Evolutionary conservation across 2,113 vertebrate species (phyloP).

Genomic region (Phaethornis superciliosus): DNA sequence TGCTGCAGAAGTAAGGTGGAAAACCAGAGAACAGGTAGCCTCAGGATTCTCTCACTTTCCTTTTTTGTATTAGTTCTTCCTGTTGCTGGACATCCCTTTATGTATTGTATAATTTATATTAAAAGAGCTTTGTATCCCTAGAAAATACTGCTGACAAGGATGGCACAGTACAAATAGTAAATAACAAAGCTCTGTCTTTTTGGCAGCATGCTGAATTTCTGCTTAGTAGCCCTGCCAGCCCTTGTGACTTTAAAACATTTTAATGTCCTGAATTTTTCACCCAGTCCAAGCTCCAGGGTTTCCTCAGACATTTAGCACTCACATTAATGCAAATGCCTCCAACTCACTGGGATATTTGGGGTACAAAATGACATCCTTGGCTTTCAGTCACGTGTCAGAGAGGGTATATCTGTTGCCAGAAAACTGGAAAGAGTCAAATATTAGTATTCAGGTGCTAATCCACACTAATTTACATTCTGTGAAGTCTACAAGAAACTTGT

Average conservation of each 20-base stretch:
- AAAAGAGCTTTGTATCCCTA: neutral
- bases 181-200: neutral
- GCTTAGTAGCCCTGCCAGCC: conserved; percentile 13
- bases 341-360: conserved; percentile 26
- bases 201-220: conserved; percentile 45
- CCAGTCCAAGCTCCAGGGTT: conserved; percentile 21
- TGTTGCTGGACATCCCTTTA: neutral
- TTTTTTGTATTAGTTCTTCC: neutral
- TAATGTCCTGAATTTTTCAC: conserved; percentile 65
- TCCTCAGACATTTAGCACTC: conserved; percentile 48
- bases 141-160: neutral
- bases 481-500: conserved; percentile 47
- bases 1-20: neutral
- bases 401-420: conserved; percentile 14
- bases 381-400: conserved; percentile 26
- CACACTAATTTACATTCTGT: conserved; percentile 34
- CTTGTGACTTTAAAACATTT: conserved; percentile 60
- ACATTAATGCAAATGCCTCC: conserved; percentile 56
- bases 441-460: conserved; percentile 58
- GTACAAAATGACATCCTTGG: conserved; percentile 30
- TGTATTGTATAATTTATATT: neutral
- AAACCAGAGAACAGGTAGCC: neutral
- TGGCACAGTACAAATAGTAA: conserved; percentile 30
- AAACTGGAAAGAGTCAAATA: conserved; percentile 47
- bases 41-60: neutral